These are phyloP conservation scores for Micromussa lordhowensis DNA, from an alignment of 92 coral and sea anemone species.

Conservation along the genomic window DNA sequence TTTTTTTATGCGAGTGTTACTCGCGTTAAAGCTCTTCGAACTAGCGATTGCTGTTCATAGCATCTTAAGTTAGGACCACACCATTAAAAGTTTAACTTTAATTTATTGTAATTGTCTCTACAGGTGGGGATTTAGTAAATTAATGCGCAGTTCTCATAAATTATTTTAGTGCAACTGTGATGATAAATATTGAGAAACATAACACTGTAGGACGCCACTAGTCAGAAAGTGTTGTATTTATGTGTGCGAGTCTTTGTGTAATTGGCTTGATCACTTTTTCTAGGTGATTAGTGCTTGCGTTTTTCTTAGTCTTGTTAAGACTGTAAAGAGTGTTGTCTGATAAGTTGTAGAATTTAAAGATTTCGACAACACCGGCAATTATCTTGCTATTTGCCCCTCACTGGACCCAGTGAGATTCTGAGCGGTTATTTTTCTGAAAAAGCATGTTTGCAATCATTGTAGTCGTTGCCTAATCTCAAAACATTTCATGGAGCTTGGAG, in stretches of 20 bases:
- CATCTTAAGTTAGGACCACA: neutral
- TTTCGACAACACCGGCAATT: neutral
- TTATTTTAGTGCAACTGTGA: neutral
- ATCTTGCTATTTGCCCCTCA: neutral
- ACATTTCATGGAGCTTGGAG: neutral
- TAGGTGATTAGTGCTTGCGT: neutral
- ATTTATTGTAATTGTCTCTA: neutral
- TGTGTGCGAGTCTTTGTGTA: neutral
- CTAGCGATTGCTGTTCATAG: neutral
- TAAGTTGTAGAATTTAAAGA: neutral
- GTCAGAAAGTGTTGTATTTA: neutral
- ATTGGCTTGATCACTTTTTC: neutral
- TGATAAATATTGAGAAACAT: neutral
- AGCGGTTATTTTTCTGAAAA: neutral
- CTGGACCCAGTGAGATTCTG: neutral
- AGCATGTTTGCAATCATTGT: neutral
- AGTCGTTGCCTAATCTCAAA: neutral
- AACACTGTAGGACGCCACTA: neutral
- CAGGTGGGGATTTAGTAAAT: constrained; percentile 6
- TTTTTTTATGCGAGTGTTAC: neutral
- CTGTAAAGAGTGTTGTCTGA: neutral
- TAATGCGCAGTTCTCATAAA: neutral
- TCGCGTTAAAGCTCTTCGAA: neutral
- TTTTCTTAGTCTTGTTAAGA: neutral
- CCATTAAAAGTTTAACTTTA: neutral